A percentile compares a stretch with the other conserved stretches of the same genome.
phyloP scores from a whole-genome alignment of 2,888 invertebrate genomes.

The Eucriotettix oculatus region DNA sequence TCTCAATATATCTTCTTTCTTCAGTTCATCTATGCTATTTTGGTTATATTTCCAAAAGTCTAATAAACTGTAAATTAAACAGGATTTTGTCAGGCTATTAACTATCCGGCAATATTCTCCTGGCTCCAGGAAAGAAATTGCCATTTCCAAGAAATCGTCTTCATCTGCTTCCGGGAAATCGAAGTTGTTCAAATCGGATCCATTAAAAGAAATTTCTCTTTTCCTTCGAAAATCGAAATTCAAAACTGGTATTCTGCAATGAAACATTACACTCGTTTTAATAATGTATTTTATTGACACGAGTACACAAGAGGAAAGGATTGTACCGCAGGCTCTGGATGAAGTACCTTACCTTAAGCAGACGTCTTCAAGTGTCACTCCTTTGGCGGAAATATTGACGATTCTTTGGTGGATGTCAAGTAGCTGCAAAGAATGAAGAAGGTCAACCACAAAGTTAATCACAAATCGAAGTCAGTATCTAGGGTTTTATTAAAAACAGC shows the following conservation, averaged over 20 bases:
- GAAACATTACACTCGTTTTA: conserved; percentile 2
- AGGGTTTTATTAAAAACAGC: too few relatives aligned
- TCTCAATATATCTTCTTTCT: conserved; percentile 41
- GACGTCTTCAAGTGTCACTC: conserved; percentile 30
- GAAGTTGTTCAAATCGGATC: background rate
- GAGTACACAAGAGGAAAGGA: background rate
- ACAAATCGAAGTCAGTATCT: too few relatives aligned
- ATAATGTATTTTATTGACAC: background rate
- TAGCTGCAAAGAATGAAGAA: conserved; percentile 21
- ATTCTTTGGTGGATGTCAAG: conserved; percentile 35
- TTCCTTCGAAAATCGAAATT: background rate
- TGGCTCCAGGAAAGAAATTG: too few relatives aligned
- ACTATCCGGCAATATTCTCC: conserved; percentile 46
- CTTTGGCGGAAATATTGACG: conserved; percentile 24
- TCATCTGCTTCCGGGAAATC: conserved; percentile 7
- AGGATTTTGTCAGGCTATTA: conserved; percentile 39
- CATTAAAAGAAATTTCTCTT: background rate
- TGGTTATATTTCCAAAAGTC: conserved; percentile 52
- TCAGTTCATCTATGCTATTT: conserved; percentile 32
- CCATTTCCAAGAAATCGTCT: conserved; percentile 21
- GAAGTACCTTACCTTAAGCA: conserved; percentile 32
- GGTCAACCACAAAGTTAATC: too few relatives aligned
- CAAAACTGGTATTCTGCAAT: conserved; percentile 11
- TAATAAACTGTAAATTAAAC: conserved; percentile 45
- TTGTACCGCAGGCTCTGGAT: too few relatives aligned